Evolutionary conservation across 1,140 invertebrate species (phyloP).

Genomic region (Aphis craccivora): DNA sequence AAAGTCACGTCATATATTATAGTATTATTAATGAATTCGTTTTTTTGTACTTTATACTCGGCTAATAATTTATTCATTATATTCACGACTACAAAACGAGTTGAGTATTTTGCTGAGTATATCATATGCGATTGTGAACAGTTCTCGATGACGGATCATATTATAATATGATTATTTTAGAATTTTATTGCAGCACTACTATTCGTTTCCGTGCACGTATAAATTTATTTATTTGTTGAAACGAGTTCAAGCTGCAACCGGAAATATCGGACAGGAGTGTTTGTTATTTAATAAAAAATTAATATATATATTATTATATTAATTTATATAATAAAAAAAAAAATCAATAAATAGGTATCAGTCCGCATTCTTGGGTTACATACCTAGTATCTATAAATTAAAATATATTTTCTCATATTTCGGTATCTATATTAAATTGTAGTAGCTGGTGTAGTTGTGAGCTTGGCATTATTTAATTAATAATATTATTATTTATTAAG

Average conservation of each 20-base stretch:
- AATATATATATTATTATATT: no score
- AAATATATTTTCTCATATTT: background rate
- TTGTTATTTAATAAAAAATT: background rate
- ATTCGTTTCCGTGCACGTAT: background rate
- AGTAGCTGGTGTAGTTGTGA: background rate
- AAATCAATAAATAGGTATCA: background rate
- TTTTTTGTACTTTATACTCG: background rate
- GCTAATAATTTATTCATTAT: conserved; percentile 2
- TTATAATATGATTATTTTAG: background rate
- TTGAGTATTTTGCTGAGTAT: background rate
- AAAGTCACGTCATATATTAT: background rate
- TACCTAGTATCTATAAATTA: background rate
- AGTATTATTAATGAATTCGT: background rate
- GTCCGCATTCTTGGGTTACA: background rate
- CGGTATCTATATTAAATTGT: background rate
- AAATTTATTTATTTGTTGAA: background rate
- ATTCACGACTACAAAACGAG: background rate
- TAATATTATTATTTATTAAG: no score
- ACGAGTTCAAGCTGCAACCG: background rate
- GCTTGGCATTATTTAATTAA: background rate
- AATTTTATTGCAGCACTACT: background rate
- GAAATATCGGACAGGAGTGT: background rate
- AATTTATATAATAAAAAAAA: background rate
- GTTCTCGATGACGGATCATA: background rate
- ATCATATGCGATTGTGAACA: background rate